phyloP scores from a whole-genome alignment of 1,140 invertebrate genomes.

The Pseudomyrmex concolor region DNA sequence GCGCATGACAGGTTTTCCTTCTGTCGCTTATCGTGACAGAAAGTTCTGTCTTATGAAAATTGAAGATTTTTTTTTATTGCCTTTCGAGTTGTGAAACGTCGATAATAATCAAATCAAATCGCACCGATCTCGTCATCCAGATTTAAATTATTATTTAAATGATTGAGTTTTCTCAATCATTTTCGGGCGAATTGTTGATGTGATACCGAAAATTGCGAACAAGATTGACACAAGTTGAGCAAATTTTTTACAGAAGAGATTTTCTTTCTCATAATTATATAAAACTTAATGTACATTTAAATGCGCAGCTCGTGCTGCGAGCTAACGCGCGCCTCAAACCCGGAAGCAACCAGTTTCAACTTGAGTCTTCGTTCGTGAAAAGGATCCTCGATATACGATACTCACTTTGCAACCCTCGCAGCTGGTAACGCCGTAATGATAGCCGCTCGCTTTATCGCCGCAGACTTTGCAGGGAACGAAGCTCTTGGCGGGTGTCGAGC shows the following conservation, averaged over 20 bases:
- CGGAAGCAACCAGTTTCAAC: not conserved
- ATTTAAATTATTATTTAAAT: conserved; percentile 1
- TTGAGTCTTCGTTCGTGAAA: not conserved
- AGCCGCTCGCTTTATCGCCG: conserved; percentile 99
- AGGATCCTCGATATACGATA: conserved; percentile 53
- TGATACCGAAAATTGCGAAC: not conserved
- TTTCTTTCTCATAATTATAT: not conserved
- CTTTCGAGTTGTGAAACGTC: not conserved
- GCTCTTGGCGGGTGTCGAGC: conserved; percentile 90
- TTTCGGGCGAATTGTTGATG: not conserved
- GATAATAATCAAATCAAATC: not conserved
- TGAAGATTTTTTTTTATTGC: not conserved
- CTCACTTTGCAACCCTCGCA: conserved; percentile 99
- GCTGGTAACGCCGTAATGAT: conserved; percentile 99
- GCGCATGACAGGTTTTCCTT: not conserved
- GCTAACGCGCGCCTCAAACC: not conserved
- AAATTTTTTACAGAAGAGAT: not conserved
- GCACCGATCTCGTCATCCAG: not conserved
- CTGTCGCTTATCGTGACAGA: not conserved
- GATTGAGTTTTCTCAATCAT: not conserved
- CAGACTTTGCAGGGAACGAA: conserved; percentile 98
- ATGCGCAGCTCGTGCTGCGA: too few species aligned
- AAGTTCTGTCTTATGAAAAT: not conserved
- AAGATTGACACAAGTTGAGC: too few species aligned
- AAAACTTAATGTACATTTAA: not conserved